phyloP scores from a whole-genome alignment of 2,113 vertebrate genomes.

The Oophaga pumilio region DNA sequence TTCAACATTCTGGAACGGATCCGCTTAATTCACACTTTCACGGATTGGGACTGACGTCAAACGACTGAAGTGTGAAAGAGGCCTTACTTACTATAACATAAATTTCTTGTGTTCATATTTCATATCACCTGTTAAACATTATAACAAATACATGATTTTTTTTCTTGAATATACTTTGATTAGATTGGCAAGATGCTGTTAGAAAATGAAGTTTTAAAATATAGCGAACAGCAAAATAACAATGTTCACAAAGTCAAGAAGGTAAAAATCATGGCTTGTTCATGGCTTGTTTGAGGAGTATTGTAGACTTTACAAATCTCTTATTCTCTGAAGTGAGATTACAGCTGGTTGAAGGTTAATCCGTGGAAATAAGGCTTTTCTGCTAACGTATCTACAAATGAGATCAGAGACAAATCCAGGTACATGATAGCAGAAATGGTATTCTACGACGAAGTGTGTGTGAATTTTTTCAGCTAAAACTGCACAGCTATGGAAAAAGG shows the following conservation, averaged over 20 bases:
- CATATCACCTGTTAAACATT: background rate
- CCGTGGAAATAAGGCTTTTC: constrained; percentile 23
- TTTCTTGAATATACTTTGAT: background rate
- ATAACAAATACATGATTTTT: background rate
- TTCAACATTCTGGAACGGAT: too few species aligned
- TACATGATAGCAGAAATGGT: constrained; percentile 32
- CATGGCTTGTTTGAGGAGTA: background rate
- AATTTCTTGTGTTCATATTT: background rate
- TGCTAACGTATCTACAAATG: constrained; percentile 32
- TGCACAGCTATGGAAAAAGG: background rate
- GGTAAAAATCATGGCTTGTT: background rate
- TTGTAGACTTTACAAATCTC: constrained; percentile 24
- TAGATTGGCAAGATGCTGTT: background rate
- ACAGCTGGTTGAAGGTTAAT: constrained; percentile 21
- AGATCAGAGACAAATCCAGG: constrained; percentile 38
- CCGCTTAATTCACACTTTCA: too few species aligned
- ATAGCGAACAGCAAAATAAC: background rate
- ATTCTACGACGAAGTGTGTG: background rate
- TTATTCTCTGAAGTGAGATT: constrained; percentile 43
- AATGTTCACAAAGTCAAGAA: background rate
- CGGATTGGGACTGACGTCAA: too few species aligned
- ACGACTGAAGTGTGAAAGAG: too few species aligned
- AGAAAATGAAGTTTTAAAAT: background rate
- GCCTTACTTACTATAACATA: background rate
- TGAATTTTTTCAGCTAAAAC: background rate